Conservation (phyloP, 1,140 invertebrate species). For the Pachypeltis micranthus region DNA sequence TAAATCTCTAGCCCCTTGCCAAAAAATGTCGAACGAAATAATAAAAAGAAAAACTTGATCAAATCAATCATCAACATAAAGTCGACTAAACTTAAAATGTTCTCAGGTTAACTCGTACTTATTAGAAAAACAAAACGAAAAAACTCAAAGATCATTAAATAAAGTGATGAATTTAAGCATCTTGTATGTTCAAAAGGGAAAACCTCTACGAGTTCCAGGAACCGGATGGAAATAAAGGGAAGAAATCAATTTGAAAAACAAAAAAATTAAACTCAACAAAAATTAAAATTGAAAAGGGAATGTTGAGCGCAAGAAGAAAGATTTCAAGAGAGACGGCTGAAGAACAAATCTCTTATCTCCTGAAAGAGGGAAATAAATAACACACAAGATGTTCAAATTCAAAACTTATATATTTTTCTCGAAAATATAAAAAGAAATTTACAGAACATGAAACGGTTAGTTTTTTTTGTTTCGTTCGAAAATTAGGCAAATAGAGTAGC, state of each 20-base stretch:
- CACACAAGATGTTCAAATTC: conserved; percentile 8
- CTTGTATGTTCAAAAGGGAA: conserved; percentile 4
- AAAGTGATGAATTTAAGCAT: neutral
- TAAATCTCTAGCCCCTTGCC: too few relatives aligned
- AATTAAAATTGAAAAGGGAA: neutral
- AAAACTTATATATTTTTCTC: conserved; percentile 7
- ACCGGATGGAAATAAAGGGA: neutral
- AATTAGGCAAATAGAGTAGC: neutral
- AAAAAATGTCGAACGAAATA: too few relatives aligned
- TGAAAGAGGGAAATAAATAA: neutral
- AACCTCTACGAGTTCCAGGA: neutral
- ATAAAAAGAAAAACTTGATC: too few relatives aligned
- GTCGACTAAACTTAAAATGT: too few relatives aligned
- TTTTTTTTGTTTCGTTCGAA: neutral
- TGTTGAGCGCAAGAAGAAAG: too few relatives aligned
- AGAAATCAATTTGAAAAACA: neutral
- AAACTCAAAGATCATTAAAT: too few relatives aligned
- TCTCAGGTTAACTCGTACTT: too few relatives aligned
- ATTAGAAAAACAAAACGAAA: neutral
- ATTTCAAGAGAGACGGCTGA: too few relatives aligned
- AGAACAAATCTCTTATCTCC: too few relatives aligned
- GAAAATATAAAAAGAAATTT: conserved; percentile 4
- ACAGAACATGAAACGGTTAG: neutral
- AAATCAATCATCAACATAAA: too few relatives aligned
- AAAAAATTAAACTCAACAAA: neutral